A percentile compares a stretch with the other conserved stretches of the same genome.
Evolutionary conservation across 2,797 vertebrate species (phyloP).

Genomic region (Diplodus sargus): DNA sequence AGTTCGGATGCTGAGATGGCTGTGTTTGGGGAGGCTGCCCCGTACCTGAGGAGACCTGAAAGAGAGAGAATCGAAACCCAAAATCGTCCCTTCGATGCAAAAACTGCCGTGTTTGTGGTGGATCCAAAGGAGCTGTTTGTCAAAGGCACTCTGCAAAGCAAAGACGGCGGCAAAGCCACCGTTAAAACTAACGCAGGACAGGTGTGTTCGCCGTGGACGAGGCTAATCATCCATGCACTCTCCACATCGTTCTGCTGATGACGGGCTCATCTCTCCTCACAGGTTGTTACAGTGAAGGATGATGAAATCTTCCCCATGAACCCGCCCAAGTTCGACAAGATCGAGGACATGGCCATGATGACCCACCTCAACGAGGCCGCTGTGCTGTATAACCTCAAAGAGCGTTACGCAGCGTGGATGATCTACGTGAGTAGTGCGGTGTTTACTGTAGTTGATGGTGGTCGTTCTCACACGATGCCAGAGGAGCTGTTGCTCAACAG

Average conservation of each 20-base stretch:
- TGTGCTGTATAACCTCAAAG: constrained; percentile 90
- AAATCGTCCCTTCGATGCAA: constrained; percentile 89
- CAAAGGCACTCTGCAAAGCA: constrained; percentile 85
- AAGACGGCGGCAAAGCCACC: constrained; percentile 84
- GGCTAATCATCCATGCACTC: neutral
- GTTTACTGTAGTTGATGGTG: constrained; percentile 15
- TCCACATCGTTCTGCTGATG: neutral
- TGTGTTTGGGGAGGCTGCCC: constrained; percentile 85
- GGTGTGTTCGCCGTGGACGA: constrained; percentile 62
- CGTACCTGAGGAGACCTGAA: constrained; percentile 87
- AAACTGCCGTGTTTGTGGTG: constrained; percentile 81
- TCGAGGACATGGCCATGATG: constrained; percentile 84
- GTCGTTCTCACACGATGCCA: constrained; percentile 8
- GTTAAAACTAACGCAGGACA: constrained; percentile 84
- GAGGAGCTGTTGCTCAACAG: neutral
- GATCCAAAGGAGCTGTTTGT: constrained; percentile 87
- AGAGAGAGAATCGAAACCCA: constrained; percentile 88
- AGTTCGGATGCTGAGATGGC: constrained; percentile 87
- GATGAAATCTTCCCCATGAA: constrained; percentile 79
- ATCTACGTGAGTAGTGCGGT: constrained; percentile 79
- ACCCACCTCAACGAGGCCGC: constrained; percentile 81
- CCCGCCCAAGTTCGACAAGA: constrained; percentile 76
- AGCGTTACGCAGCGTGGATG: constrained; percentile 90
- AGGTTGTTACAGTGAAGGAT: constrained; percentile 65
- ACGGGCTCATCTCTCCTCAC: constrained; percentile 2